These are phyloP conservation scores for Chloropsis cyanopogon DNA, from an alignment of 2,113 vertebrate genomes.

Conservation along the genomic window DNA sequence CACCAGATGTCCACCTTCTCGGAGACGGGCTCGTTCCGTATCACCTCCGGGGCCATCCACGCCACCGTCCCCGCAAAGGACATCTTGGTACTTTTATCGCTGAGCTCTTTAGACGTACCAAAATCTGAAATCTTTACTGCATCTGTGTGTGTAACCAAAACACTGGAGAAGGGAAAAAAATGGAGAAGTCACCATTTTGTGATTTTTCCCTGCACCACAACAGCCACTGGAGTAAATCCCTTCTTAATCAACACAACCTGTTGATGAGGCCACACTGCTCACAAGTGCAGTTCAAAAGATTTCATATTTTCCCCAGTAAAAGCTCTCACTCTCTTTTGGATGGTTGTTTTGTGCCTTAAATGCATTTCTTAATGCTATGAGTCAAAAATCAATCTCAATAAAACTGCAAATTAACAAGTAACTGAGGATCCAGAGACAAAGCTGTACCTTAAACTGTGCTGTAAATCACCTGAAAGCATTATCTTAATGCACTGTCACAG, in stretches of 20 bases:
- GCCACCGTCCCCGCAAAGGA: slow-evolving; percentile 97
- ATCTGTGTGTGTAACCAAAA: slow-evolving; percentile 95
- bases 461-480: neutral
- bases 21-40: slow-evolving; percentile 95
- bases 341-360: neutral
- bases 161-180: slow-evolving; percentile 67
- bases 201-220: neutral
- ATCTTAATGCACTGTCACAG: neutral
- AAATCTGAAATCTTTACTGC: slow-evolving; percentile 98
- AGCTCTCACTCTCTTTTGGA: neutral
- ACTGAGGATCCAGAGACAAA: neutral
- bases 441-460: neutral
- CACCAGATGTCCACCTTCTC: slow-evolving; percentile 99
- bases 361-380: neutral
- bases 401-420: neutral
- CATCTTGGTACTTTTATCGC: slow-evolving; percentile 99
- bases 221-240: neutral
- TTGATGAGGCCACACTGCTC: neutral
- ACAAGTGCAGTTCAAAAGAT: neutral
- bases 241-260: neutral
- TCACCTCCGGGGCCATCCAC: slow-evolving; percentile 99
- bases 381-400: neutral
- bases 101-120: slow-evolving; percentile 97
- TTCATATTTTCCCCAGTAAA: neutral
- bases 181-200: neutral